Percentiles rank a stretch among this genome's conserved stretches.
These are phyloP conservation scores for Mesochorus sp. DNA, from an alignment of 2,888 invertebrate genomes.

Conservation along the genomic window DNA sequence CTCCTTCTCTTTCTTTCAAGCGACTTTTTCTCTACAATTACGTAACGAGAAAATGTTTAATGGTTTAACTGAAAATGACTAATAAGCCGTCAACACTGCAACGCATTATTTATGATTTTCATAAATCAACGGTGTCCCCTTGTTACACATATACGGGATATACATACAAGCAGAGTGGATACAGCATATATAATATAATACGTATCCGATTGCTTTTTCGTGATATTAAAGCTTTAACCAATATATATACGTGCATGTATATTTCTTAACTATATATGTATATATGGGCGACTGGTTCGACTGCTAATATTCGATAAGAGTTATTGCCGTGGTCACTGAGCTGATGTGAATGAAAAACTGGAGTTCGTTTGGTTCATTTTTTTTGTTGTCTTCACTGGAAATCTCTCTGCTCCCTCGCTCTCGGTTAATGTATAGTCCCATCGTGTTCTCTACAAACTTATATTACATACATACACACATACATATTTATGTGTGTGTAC, in stretches of 20 bases:
- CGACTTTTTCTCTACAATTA: slow-evolving; percentile 58
- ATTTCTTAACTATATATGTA: neutral
- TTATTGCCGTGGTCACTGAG: slow-evolving; percentile 45
- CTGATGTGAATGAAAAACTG: slow-evolving; percentile 48
- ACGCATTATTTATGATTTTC: slow-evolving; percentile 61
- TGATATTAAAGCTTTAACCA: slow-evolving; percentile 49
- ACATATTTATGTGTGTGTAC: too few relatives aligned
- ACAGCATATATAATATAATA: slow-evolving; percentile 21
- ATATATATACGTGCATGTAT: neutral
- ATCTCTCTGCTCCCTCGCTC: slow-evolving; percentile 31
- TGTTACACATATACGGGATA: neutral
- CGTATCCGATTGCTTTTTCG: slow-evolving; percentile 53
- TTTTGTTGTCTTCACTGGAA: slow-evolving; percentile 49
- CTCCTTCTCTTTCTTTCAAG: slow-evolving; percentile 29
- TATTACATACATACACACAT: too few relatives aligned
- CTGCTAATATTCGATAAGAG: slow-evolving; percentile 57
- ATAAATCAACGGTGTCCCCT: slow-evolving; percentile 56
- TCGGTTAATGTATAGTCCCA: slow-evolving; percentile 1
- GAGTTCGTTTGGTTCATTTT: slow-evolving; percentile 23
- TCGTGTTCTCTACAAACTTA: too few relatives aligned
- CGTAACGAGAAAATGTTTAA: slow-evolving; percentile 61
- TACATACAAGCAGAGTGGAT: neutral
- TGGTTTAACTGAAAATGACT: slow-evolving; percentile 62
- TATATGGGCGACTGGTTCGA: slow-evolving; percentile 40
- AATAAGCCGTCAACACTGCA: slow-evolving; percentile 62